Evolutionary conservation across 2,113 vertebrate species (phyloP), one percentile per base, ranked within the genome.

Genomic region (Sciurus niger): DNA sequence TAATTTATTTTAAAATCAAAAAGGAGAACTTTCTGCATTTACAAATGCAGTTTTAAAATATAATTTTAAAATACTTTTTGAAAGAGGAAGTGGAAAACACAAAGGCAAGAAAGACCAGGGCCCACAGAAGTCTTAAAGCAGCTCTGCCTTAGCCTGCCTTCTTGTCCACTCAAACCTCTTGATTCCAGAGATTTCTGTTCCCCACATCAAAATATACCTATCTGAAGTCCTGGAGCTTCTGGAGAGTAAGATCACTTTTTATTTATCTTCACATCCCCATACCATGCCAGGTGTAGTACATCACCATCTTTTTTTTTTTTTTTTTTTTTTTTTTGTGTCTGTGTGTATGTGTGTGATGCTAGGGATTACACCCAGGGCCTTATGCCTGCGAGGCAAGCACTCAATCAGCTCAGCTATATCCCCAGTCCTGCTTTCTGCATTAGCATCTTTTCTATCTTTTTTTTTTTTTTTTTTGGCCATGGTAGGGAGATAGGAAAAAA

Each of bases 1-100:
- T 55, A 9, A 78, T 67, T 93, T 68, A 46, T 67, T 97, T 95
- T 92, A 70, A 70, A 93, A 51, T 48, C 84, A 87, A 24, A 40
- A 94, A 96, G 67, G 25, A 55, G 24, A 84, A 63, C 46, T 48
- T 84, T 67, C 46, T 51, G 65, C 17, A 40, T 74, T 73, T 58
- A 40, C 85, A 65, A 84, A 90, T 43, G 17, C 25, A 74, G 43
- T 79, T 55, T n/a, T 79, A 90, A 70, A 84, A 95, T 67, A 51
- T n/a, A 93, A 73, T 68, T 91, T 88, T 60, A 2, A 93, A 78
- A 34, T 30, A 48, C 32, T 32, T 68, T 83, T n/a, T 67, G 37
- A 72, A 16, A 46, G 58, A 63, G 32, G 51, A 70, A 88, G 43
- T 40, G 58, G 32, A n/a, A 20, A 18, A 25, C 13, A 78, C 10